Percentiles rank a stretch among this genome's conserved stretches.
phyloP scores from a whole-genome alignment of 2,797 vertebrate genomes.

The Pangasius krempfi region DNA sequence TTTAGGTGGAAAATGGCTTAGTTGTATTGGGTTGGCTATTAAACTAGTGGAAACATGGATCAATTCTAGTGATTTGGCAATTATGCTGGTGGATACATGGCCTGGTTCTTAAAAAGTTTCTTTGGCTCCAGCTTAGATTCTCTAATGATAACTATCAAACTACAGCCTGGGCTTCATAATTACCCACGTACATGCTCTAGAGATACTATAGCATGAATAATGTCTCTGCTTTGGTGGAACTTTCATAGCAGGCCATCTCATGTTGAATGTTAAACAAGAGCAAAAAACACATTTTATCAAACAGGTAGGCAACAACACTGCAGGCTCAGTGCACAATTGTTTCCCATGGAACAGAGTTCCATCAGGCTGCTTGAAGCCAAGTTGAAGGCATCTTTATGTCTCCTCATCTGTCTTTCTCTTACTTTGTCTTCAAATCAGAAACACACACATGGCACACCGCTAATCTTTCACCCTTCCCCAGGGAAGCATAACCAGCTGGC shows the following conservation, averaged over 20 bases:
- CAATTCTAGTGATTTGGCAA: no score
- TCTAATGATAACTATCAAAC: conserved; percentile 1
- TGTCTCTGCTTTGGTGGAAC: not conserved
- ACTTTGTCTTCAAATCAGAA: conserved; percentile 23
- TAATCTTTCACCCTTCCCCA: conserved; percentile 46
- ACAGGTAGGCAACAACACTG: not conserved
- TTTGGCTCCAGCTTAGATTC: not conserved
- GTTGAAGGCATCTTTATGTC: conserved; percentile 16
- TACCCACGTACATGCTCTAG: not conserved
- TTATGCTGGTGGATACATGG: not conserved
- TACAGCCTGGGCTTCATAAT: not conserved
- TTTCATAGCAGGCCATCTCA: not conserved
- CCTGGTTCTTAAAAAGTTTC: no score
- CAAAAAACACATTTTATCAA: conserved; percentile 3
- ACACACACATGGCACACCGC: conserved; percentile 28
- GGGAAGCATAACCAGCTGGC: conserved; percentile 34
- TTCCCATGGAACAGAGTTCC: not conserved
- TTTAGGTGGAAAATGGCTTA: not conserved
- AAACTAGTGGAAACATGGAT: not conserved
- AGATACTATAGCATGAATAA: conserved; percentile 1
- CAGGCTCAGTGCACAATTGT: not conserved
- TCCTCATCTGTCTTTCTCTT: conserved; percentile 11
- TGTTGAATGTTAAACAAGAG: not conserved
- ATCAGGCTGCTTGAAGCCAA: conserved; percentile 11
- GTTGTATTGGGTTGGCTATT: not conserved